Percentiles rank a stretch among this genome's conserved stretches.
Conservation (phyloP, 2,888 invertebrate species). For the Neocrepidodera transversa region DNA sequence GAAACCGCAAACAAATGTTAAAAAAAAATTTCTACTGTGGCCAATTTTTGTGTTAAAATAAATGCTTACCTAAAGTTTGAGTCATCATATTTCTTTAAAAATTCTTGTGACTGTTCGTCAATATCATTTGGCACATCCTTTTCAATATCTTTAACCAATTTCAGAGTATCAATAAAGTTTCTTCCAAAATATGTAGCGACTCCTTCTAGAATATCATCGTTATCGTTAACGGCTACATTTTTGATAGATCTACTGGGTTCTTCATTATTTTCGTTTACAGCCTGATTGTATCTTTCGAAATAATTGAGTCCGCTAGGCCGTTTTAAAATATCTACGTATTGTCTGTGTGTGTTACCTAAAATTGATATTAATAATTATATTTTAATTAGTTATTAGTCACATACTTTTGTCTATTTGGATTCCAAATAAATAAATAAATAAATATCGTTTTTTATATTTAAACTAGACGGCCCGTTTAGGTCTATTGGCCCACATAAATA, state of each 20-base stretch:
- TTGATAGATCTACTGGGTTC: conserved; percentile 6
- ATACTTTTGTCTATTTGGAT: no score
- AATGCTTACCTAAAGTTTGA: conserved; percentile 48
- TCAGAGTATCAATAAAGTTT: conserved; percentile 56
- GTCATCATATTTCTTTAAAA: conserved; percentile 55
- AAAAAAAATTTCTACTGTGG: no score
- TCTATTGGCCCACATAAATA: no score
- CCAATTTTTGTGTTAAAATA: no score
- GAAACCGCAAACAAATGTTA: no score
- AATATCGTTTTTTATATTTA: no score
- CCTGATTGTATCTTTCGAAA: conserved; percentile 40
- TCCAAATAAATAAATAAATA: no score
- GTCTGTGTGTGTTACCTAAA: conserved; percentile 37
- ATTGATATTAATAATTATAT: no score
- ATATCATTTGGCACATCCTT: conserved; percentile 42
- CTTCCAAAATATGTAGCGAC: conserved; percentile 51
- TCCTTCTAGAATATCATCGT: conserved; percentile 16
- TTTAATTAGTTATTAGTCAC: no score
- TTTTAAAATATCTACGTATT: conserved; percentile 47
- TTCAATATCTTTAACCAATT: conserved; percentile 49
- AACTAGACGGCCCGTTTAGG: no score
- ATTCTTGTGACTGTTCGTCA: conserved; percentile 49
- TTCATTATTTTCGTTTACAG: neutral
- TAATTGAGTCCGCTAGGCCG: conserved; percentile 43
- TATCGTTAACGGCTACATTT: conserved; percentile 2